phyloP scores from a whole-genome alignment of 2,113 vertebrate genomes.

The Tachysurus vachellii region DNA sequence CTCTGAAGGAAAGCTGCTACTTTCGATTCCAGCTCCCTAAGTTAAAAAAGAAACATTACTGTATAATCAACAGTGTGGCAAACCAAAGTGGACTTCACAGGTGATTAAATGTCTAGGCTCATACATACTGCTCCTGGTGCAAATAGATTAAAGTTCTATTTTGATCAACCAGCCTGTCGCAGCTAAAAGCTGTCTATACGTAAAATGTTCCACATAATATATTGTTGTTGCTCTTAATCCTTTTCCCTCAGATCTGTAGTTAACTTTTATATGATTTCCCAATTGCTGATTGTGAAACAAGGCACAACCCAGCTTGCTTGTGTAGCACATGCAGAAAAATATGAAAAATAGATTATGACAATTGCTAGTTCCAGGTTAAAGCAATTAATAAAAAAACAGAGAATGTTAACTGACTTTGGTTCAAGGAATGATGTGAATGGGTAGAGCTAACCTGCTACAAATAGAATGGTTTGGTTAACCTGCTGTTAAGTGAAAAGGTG shows the following conservation, averaged over 20 bases:
- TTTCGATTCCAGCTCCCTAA: constrained; percentile 30
- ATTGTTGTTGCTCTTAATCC: neutral
- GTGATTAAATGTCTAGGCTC: neutral
- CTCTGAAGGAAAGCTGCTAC: constrained; percentile 53
- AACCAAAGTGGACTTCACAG: neutral
- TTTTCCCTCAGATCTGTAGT: neutral
- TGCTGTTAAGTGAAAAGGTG: neutral
- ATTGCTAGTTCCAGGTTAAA: too few species aligned
- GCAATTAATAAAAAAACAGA: too few species aligned
- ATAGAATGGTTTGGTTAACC: neutral
- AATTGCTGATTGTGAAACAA: too few species aligned
- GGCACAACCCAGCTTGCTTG: too few species aligned
- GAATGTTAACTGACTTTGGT: too few species aligned
- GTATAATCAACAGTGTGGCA: neutral
- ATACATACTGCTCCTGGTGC: neutral
- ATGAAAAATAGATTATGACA: too few species aligned
- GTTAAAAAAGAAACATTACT: neutral
- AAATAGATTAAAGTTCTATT: neutral
- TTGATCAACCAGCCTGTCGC: neutral
- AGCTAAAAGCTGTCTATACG: neutral
- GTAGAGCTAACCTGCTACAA: neutral
- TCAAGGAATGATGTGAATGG: neutral
- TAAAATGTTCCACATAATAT: neutral
- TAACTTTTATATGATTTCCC: neutral
- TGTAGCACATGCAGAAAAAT: too few species aligned